Base-by-base conservation (phyloP, 2,797 vertebrate species). In the Rhincodon typus region DNA sequence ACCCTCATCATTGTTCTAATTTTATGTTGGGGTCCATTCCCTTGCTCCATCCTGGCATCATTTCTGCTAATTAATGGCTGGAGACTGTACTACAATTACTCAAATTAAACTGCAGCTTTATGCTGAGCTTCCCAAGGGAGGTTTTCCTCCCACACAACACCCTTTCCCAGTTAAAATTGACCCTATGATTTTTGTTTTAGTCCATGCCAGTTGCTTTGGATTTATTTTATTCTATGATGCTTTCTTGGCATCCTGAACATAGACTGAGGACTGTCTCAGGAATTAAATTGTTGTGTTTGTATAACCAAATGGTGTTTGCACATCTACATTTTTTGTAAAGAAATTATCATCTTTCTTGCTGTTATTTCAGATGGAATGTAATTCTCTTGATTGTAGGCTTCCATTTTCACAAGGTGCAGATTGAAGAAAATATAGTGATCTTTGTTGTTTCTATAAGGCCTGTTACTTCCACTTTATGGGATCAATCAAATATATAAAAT, bases 281-380 rank as follows among this genome's bases (percentile, higher is more conserved):
- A 95, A 95, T 77, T 94, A 53, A 77, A 95, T 74, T 95, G 42
- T 3, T 42, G 91, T 94, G 91, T 50, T 77, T 95, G 25, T 77
- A 77, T 50, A 95, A 19, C 50, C 23, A 50, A 53, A 77, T 95
- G 94, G 50, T 74, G 25, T 93, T 67, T 69, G 62, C 62, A 42
- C 25, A 93, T 38, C 34, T n/a, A 67, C 38, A 62, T 38, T 72
- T 53, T 72, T 70, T 94, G 38, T 74, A 77, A 95, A 34, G 30
- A 95, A 70, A 94, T 70, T 74, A 66, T 66, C 57, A 62, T 66
- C 87, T 94, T 94, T 94, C 42, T 74, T 53, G 42, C 69, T 94
- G 94, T 94, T 46, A 94, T 94, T 53, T 34, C 69, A n/a, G 46
- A 95, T 95, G 70, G 42, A 72, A 70, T 77, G 94, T 74, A 74